A percentile compares a stretch with the other conserved stretches of the same genome.
Evolutionary conservation across 2,888 invertebrate genomes (phyloP).

Genomic region (Idaea biselata): DNA sequence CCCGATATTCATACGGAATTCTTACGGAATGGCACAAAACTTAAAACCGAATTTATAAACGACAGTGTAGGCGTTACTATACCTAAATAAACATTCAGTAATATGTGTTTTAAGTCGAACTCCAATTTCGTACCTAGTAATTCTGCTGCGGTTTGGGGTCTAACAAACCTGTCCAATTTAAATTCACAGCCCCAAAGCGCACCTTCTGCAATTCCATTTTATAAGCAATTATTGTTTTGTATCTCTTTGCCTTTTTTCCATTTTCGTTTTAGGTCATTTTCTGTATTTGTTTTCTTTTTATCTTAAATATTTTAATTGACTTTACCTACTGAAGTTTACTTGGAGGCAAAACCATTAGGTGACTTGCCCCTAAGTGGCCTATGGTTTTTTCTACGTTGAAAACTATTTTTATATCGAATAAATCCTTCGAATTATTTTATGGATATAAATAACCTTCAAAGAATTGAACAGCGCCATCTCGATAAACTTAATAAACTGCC

Average conservation of each 20-base stretch:
- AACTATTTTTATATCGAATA: no score
- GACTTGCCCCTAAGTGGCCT: no score
- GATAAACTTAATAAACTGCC: background rate
- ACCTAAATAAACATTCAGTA: background rate
- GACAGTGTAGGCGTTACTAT: no score
- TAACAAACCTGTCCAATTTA: conserved; percentile 36
- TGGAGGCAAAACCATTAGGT: no score
- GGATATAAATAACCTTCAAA: background rate
- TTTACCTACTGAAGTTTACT: no score
- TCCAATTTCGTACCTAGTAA: conserved; percentile 10
- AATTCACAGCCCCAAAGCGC: conserved; percentile 36
- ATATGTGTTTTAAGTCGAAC: background rate
- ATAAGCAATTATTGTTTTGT: background rate
- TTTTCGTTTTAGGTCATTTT: background rate
- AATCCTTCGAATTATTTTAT: no score
- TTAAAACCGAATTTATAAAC: no score
- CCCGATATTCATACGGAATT: no score
- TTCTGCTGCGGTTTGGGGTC: conserved; percentile 27
- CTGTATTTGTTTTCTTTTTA: background rate
- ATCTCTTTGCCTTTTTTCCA: background rate
- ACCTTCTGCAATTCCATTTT: conserved; percentile 13
- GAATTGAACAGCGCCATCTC: conserved; percentile 1
- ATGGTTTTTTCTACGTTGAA: no score
- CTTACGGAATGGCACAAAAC: no score
- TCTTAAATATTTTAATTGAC: background rate